A percentile compares a stretch with the other conserved stretches of the same genome.
These are phyloP conservation scores for Drosophila biarmipes DNA, from an alignment of 1,140 invertebrate genomes.

Conservation along the genomic window DNA sequence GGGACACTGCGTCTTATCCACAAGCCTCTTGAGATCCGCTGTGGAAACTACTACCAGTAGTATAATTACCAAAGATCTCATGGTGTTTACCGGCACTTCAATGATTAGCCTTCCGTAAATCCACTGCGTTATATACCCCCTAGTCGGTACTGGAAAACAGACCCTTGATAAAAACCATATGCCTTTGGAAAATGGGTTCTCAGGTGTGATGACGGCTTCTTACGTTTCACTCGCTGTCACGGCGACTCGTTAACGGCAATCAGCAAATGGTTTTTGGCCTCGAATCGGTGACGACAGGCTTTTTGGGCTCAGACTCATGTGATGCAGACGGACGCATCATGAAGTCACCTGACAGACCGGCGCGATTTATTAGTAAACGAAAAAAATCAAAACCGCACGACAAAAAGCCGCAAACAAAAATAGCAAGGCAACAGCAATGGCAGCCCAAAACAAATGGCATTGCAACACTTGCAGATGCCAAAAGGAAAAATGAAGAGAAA, in stretches of 20 bases:
- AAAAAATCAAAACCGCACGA: slow-evolving; percentile 57
- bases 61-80: slow-evolving; percentile 9
- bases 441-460: slow-evolving; percentile 60
- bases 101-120: not conserved
- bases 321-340: slow-evolving; percentile 51
- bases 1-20: not conserved
- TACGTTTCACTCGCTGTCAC: slow-evolving; percentile 36
- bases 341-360: slow-evolving; percentile 57
- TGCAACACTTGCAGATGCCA: slow-evolving; percentile 64
- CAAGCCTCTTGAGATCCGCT: not conserved
- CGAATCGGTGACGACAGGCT: slow-evolving; percentile 41
- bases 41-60: not conserved
- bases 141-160: not conserved
- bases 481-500: slow-evolving; percentile 37
- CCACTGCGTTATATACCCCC: not conserved
- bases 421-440: slow-evolving; percentile 21
- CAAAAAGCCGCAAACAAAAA: slow-evolving; percentile 50
- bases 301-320: slow-evolving; percentile 42
- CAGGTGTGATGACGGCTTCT: slow-evolving; percentile 33
- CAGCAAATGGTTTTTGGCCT: slow-evolving; percentile 58
- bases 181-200: slow-evolving; percentile 10
- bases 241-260: slow-evolving; percentile 48
- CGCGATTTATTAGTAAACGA: slow-evolving; percentile 58
- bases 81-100: slow-evolving; percentile 8
- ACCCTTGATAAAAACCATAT: not conserved